Percentiles rank a stretch among this genome's conserved stretches.
Evolutionary conservation across 1,140 invertebrate genomes (phyloP).

Genomic region (Drosophila mayri): DNA sequence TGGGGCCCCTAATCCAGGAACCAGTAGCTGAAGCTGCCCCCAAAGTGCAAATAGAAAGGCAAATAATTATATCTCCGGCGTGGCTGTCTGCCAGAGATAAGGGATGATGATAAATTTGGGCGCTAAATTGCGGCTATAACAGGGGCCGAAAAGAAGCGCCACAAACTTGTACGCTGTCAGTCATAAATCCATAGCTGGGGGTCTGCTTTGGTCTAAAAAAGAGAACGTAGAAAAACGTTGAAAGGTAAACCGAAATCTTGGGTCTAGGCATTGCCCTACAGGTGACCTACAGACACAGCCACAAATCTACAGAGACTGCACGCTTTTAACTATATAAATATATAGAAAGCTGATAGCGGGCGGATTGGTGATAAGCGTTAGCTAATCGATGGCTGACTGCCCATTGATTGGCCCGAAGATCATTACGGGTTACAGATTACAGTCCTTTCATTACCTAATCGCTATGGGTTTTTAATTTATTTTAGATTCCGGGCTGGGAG

Average conservation of each 20-base stretch:
- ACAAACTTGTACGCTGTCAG: neutral
- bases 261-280: conserved; percentile 54
- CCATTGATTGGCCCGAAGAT: conserved; percentile 39
- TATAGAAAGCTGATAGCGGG: neutral
- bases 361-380: conserved; percentile 16
- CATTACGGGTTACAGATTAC: conserved; percentile 29
- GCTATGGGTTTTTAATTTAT: conserved; percentile 20
- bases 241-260: conserved; percentile 13
- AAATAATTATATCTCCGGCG: conserved; percentile 35
- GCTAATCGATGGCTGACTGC: conserved; percentile 36
- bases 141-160: conserved; percentile 3
- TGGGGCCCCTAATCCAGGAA: conserved; percentile 9
- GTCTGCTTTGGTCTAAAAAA: conserved; percentile 8
- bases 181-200: conserved; percentile 27
- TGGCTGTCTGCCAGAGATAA: conserved; percentile 57
- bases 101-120: conserved; percentile 47
- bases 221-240: conserved; percentile 2
- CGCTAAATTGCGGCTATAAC: conserved; percentile 29
- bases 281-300: conserved; percentile 54
- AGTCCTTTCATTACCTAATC: conserved; percentile 23
- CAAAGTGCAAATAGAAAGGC: conserved; percentile 27
- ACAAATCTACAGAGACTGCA: conserved; percentile 16
- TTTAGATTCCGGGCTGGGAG: conserved; percentile 86
- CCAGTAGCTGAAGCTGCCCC: conserved; percentile 20
- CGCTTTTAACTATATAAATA: neutral